phyloP scores from a whole-genome alignment of 2,797 vertebrate species.

The Phyllotis vaccarum region DNA sequence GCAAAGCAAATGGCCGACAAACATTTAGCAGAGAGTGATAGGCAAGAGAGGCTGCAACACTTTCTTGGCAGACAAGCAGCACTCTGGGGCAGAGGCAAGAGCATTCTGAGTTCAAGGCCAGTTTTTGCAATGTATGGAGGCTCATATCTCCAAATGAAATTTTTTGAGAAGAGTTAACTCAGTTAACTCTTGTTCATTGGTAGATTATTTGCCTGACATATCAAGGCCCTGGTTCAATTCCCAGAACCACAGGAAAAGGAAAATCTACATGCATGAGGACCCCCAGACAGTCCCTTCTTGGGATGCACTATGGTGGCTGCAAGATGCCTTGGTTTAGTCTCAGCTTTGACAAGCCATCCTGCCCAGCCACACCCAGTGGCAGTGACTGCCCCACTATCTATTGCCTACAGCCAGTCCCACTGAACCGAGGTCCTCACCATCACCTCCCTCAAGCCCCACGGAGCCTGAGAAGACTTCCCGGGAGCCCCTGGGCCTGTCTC shows the following conservation, averaged over 20 bases:
- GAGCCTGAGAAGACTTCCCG: conserved; percentile 92
- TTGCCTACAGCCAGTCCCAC: conserved; percentile 90
- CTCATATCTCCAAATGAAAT: background rate
- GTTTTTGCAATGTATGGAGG: background rate
- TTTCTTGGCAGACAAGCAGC: background rate
- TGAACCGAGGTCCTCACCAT: conserved; percentile 93
- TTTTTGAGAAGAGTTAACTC: background rate
- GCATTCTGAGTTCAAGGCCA: background rate
- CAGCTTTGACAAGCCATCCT: background rate
- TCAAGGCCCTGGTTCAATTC: background rate
- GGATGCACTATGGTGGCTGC: background rate
- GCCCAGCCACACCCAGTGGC: background rate
- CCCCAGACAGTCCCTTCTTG: background rate
- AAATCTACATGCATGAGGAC: background rate
- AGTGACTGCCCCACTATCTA: conserved; percentile 9
- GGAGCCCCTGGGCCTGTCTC: conserved; percentile 92
- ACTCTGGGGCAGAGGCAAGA: background rate
- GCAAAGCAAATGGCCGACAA: background rate
- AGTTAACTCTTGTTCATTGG: too few relatives aligned
- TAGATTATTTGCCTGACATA: background rate
- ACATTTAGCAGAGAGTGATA: background rate
- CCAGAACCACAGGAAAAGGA: background rate
- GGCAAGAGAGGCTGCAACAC: background rate
- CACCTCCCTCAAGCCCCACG: conserved; percentile 92
- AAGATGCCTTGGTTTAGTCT: background rate